Evolutionary conservation across 2,113 vertebrate species (phyloP).

Genomic region (Lontra canadensis): DNA sequence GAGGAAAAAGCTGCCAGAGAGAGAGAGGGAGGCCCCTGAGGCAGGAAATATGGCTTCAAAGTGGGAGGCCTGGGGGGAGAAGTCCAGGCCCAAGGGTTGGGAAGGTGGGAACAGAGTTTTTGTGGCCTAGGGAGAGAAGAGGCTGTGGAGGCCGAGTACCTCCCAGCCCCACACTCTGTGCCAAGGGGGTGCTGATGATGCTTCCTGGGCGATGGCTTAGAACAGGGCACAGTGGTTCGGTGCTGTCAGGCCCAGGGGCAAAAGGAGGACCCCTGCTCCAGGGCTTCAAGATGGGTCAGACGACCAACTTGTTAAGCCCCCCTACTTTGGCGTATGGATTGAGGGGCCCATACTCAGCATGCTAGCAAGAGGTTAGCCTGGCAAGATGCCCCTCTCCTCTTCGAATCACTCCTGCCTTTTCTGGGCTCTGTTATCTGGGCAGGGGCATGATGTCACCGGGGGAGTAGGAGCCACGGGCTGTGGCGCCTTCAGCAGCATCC

Average conservation of each 20-base stretch:
- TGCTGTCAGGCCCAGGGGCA: neutral
- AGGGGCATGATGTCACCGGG: neutral
- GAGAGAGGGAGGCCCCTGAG: neutral
- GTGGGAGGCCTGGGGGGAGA: neutral
- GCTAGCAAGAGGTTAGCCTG: neutral
- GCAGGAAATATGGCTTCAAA: slow-evolving; percentile 50
- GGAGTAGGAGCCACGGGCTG: neutral
- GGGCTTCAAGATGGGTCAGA: neutral
- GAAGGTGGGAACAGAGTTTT: neutral
- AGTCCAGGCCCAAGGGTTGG: neutral
- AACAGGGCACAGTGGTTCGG: neutral
- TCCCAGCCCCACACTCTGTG: neutral
- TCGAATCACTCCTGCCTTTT: neutral
- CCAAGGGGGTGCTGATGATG: neutral
- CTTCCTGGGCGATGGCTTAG: neutral
- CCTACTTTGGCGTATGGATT: neutral
- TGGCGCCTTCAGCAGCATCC: neutral
- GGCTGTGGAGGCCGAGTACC: too few relatives aligned
- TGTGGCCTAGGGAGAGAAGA: neutral
- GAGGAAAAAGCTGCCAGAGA: slow-evolving; percentile 24
- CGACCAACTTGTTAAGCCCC: neutral
- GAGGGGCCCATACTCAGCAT: neutral
- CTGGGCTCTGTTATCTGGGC: neutral
- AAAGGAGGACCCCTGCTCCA: neutral
- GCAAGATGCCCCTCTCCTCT: neutral